Base-by-base conservation (phyloP, 1,140 invertebrate species). In the Heliconius hewitsoni region DNA sequence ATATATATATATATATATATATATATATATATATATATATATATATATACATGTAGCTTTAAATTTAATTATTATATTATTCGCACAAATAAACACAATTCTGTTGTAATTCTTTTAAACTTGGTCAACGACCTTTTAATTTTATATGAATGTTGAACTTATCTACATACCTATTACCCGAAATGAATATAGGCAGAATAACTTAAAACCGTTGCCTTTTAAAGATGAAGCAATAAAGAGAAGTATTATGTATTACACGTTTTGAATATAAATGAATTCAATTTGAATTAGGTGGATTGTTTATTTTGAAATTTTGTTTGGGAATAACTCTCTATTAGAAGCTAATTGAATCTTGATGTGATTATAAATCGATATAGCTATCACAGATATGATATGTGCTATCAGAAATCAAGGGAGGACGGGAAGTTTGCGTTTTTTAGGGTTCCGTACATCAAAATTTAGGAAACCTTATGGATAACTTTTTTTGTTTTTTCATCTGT, bases 121-220 rank as follows among this genome's bases (percentile, higher is more conserved):
- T 50, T 74, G 79, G 79, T 83, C 82, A 71, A 79, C 55, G 77
- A 81, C 82, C 82, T 76, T 71, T 27, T 13, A 79, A 71, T 76
- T 71, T 73, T 74, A 39, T 72, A 76, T 77, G 74, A 83, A 74
- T 77, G 73, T 78, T 80, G 74, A 72, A 74, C 66, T 52, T 23
- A 46, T 46, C 42, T 46, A 46, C 13, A 46, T 72, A 80, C 55
- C 74, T 52, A 79, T 79, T 81, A 72, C 71, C 37, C n/a, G 19
- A 70, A 60, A 76, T 80, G 72, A 76, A 76, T 76, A 71, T 19
- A 52, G 23, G 27, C 60, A 37, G 73, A 72, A 30, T 74, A 55
- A 76, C 76, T 80, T 80, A 57, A n/a, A 79, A 81, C 52, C 77
- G 73, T 83, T 81, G 74, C 82, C 82, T 81, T 83, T 79, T 83